Conservation (phyloP, 1,140 invertebrate genomes). For the Zaprionus nigranus region DNA sequence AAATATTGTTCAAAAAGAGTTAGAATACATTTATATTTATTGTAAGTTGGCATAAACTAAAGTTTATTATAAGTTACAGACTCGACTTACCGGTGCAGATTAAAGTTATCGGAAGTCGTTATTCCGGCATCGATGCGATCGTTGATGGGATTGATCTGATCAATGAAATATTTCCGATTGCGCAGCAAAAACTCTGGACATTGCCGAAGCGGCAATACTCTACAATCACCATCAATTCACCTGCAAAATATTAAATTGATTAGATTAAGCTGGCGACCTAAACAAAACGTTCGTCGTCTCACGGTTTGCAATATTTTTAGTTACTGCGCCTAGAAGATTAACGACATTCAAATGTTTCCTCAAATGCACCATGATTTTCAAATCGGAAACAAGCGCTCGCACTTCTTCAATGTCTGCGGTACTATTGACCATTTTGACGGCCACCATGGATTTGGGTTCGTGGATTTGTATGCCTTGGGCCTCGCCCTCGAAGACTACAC, state of each 20-base stretch:
- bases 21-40: too few species aligned
- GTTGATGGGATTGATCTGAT: slow-evolving; percentile 90
- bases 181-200: slow-evolving; percentile 92
- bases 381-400: slow-evolving; percentile 93
- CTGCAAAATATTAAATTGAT: slow-evolving; percentile 84
- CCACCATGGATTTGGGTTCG: slow-evolving; percentile 90
- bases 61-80: background rate
- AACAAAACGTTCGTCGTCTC: slow-evolving; percentile 47
- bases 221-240: slow-evolving; percentile 95
- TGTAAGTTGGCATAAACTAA: background rate
- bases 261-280: background rate
- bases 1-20: slow-evolving; percentile 17
- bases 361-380: slow-evolving; percentile 98
- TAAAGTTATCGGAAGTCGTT: slow-evolving; percentile 76
- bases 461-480: slow-evolving; percentile 90
- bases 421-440: slow-evolving; percentile 94
- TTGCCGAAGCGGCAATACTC: slow-evolving; percentile 97
- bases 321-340: slow-evolving; percentile 96
- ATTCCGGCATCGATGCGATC: slow-evolving; percentile 89
- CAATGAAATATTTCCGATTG: slow-evolving; percentile 91
- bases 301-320: slow-evolving; percentile 95
- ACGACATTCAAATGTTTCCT: slow-evolving; percentile 97
- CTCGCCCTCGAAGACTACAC: slow-evolving; percentile 95
- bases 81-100: slow-evolving; percentile 75
- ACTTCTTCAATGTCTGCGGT: slow-evolving; percentile 89